A percentile compares a stretch with the other conserved stretches of the same genome.
phyloP scores from a whole-genome alignment of 2,797 vertebrate species.

The Enteromius paludinosus region DNA sequence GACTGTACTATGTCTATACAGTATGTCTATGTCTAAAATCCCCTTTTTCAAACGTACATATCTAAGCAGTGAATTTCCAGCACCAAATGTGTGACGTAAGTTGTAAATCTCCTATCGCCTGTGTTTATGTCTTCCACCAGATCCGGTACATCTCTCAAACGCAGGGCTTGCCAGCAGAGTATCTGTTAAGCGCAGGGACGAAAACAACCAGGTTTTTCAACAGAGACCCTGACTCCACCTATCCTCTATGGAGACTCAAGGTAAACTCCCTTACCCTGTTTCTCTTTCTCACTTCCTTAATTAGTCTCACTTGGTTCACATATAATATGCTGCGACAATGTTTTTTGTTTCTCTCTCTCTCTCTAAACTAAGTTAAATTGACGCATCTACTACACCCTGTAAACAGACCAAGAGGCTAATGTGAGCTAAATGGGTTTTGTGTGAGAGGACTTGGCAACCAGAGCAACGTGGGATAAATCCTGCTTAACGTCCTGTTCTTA shows the following conservation, averaged over 20 bases:
- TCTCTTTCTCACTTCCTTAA: not conserved
- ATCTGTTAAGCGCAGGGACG: constrained; percentile 97
- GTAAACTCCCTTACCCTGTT: constrained; percentile 71
- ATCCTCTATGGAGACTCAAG: constrained; percentile 98
- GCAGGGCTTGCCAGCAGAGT: constrained; percentile 97
- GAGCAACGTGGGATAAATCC: constrained; percentile 54
- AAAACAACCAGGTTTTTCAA: constrained; percentile 99
- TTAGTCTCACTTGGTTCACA: constrained; percentile 5
- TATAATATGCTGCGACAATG: not conserved
- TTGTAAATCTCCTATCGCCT: constrained; percentile 4
- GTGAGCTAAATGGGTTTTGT: constrained; percentile 64
- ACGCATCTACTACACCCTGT: constrained; percentile 21
- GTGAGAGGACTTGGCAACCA: constrained; percentile 63
- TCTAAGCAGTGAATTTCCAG: not conserved
- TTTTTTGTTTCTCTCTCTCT: constrained; percentile 20
- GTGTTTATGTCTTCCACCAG: constrained; percentile 75
- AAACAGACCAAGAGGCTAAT: constrained; percentile 63
- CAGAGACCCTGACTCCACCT: constrained; percentile 95
- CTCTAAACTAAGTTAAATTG: constrained; percentile 39
- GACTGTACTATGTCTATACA: not conserved
- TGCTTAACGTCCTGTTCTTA: constrained; percentile 29
- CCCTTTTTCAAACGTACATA: not conserved
- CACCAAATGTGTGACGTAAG: not conserved
- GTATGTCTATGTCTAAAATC: not conserved
- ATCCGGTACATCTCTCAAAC: constrained; percentile 99